These are phyloP conservation scores for Eptatretus atami DNA, from an alignment of 2,797 vertebrate genomes.

Conservation along the genomic window DNA sequence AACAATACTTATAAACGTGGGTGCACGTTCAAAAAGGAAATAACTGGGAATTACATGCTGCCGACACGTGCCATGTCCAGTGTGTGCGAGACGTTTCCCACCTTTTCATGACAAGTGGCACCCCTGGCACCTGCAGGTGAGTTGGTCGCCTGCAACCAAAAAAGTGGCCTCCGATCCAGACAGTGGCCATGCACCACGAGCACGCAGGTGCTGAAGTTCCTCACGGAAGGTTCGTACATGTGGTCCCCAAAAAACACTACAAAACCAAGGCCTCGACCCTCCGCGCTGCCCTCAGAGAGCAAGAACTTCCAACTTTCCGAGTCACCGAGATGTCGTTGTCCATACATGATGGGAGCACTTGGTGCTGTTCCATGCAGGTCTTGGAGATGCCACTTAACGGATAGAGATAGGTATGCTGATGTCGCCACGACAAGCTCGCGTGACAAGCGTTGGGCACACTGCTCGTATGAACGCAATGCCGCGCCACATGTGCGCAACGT, in stretches of 20 bases:
- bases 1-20: too few species aligned
- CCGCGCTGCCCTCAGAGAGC: too few species aligned
- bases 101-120: background rate
- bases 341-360: background rate
- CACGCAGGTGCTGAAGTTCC: background rate
- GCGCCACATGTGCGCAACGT: background rate
- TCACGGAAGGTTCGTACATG: background rate
- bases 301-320: too few species aligned
- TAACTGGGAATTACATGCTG: too few species aligned
- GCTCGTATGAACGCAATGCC: background rate
- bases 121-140: background rate
- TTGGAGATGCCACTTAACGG: background rate
- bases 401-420: background rate
- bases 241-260: background rate
- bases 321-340: background rate
- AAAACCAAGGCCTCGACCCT: background rate
- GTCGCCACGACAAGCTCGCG: background rate
- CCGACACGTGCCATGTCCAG: too few species aligned
- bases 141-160: background rate
- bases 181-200: background rate
- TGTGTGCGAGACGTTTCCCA: background rate
- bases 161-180: background rate
- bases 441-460: background rate
- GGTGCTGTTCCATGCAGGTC: slow-evolving; percentile 1
- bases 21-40: too few species aligned